These are phyloP conservation scores for Neosilurus mollespiculum DNA, from an alignment of 2,797 vertebrate species.

Conservation along the genomic window DNA sequence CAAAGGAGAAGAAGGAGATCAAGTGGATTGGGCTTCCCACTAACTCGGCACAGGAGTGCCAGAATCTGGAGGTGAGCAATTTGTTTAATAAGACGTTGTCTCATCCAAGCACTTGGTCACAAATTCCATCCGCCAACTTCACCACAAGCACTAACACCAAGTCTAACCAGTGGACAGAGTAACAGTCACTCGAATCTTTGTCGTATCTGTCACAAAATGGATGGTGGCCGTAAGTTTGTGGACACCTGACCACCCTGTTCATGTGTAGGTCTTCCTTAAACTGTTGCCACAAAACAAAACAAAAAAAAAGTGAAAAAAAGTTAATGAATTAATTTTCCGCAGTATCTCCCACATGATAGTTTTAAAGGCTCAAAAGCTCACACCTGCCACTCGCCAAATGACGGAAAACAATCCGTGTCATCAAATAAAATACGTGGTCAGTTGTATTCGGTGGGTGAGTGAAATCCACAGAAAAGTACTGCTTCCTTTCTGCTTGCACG, in stretches of 20 bases:
- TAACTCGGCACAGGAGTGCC: slow-evolving; percentile 99
- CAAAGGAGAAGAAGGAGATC: slow-evolving; percentile 99
- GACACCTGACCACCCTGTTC: neutral
- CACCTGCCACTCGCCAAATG: no score
- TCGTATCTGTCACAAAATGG: neutral
- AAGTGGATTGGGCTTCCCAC: slow-evolving; percentile 98
- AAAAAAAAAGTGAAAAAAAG: no score
- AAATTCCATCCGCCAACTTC: neutral
- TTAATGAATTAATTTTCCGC: no score
- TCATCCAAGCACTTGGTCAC: no score
- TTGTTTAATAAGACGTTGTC: neutral
- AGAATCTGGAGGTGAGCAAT: slow-evolving; percentile 88
- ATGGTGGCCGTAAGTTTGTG: neutral
- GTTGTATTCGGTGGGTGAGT: no score
- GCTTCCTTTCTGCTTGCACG: no score
- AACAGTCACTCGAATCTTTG: neutral
- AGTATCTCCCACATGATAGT: no score
- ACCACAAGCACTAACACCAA: neutral
- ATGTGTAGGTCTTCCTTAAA: neutral
- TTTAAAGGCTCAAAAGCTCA: no score
- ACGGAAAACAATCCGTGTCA: no score
- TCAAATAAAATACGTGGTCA: no score
- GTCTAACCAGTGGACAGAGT: neutral
- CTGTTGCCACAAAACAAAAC: neutral
- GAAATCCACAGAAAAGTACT: no score